Evolutionary conservation across 2,113 vertebrate species (phyloP), one percentile per base, ranked within the genome.

Genomic region (Corythornis cristatus): DNA sequence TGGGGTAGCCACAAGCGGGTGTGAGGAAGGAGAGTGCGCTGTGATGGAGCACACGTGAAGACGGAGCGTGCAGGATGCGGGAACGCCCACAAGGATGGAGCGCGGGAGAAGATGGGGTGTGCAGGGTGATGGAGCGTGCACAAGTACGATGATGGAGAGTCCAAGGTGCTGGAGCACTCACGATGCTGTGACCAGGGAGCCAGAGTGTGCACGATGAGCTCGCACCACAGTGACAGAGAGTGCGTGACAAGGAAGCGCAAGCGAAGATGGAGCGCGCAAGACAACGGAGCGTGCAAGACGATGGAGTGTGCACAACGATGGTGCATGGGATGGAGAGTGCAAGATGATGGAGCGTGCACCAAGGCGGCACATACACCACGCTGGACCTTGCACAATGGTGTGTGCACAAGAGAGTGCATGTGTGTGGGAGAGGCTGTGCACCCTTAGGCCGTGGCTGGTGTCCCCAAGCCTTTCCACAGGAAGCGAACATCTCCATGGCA

Each of bases 271-370:
- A 50, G 48, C 19, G 48, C 21, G 20, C 48, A 19, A 50, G 48
- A 50, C 21, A 20, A 50, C 1, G 18, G 17, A 57, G 50, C 2
- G 8, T 4, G 45, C 54, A 6, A 5, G 15, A 40, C 0, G 60
- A 33, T 1, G 22, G 37, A 28, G 42, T 3, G 2, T 2, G 33
- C 28, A 21, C 56, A 7, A 33, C 11, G 23, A 26, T 21, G 17
- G 46, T 21, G 46, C 46, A 22, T 17, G 19, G 31, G 48, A 50
- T 50, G 64, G 54, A 46, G 29, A 2, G 14, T 1, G 56, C 21
- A 18, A 5, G 12, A 3, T 10, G 37, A 0, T 0, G 54, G 58
- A 43, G 40, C 3, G 7, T 0, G 2, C 11, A 37, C 2, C 25
- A 31, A 23, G 33, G 21, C 8, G 46, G 46, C 46, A 15, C 2